Conservation (phyloP, 2,888 invertebrate species). For the Calameuta pallipes region DNA sequence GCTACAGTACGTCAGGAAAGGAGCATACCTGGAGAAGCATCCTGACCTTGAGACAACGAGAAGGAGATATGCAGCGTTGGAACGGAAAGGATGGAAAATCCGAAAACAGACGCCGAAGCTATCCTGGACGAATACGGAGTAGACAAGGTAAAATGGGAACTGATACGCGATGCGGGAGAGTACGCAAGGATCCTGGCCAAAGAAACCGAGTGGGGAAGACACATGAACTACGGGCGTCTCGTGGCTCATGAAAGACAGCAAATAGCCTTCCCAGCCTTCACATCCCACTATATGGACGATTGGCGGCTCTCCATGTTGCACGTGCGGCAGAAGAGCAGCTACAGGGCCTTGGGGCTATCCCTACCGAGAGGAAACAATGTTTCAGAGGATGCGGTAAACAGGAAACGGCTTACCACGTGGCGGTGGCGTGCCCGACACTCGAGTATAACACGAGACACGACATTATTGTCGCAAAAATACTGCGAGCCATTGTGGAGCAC, state of each 20-base stretch:
- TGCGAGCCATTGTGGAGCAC: slow-evolving; percentile 1
- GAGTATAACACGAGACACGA: slow-evolving; percentile 35
- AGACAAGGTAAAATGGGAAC: neutral
- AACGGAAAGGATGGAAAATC: slow-evolving; percentile 11
- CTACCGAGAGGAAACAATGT: neutral
- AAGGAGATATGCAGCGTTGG: neutral
- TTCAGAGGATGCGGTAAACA: slow-evolving; percentile 12
- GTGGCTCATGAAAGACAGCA: neutral
- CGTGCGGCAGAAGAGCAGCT: slow-evolving; percentile 36
- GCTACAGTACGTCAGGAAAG: slow-evolving; percentile 10
- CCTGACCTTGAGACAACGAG: slow-evolving; percentile 2
- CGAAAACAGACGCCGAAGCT: neutral
- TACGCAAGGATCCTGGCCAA: neutral
- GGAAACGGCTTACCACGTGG: slow-evolving; percentile 37
- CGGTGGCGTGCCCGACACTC: slow-evolving; percentile 24
- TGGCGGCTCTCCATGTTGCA: slow-evolving; percentile 26
- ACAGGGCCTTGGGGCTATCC: slow-evolving; percentile 24
- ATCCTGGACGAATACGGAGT: slow-evolving; percentile 2
- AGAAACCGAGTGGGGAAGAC: neutral
- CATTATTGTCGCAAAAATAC: slow-evolving; percentile 31
- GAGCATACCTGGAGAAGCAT: slow-evolving; percentile 11
- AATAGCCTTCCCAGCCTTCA: neutral
- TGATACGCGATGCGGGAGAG: too few relatives aligned
- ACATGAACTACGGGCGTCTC: neutral
- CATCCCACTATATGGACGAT: slow-evolving; percentile 15